Base-by-base conservation (phyloP, 2,797 vertebrate genomes). In the Ataeniobius toweri region DNA sequence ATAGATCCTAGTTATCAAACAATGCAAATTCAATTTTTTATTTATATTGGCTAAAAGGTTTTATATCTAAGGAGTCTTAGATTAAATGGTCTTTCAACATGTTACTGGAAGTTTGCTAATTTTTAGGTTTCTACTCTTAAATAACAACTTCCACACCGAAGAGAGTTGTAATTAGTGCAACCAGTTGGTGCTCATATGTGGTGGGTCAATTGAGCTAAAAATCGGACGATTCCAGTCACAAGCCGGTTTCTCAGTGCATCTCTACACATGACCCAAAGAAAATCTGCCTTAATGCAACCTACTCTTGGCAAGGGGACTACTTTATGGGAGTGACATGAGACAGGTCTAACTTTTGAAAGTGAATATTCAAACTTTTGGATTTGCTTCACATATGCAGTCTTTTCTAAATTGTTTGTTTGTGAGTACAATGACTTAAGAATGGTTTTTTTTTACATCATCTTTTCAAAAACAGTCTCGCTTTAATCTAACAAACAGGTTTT, bases 351-450 rank as follows among this genome's bases (percentile, higher is more conserved):
- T 77, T 80, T 82, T 61, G 18, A 51, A 77, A 83, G 50, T 82
- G 78, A 63, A 55, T n/a, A 13, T 88, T 84, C 77, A 63, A 89
- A 92, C 91, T 90, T 94, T 91, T 93, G 91, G 91, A 90, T 83
- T 26, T 76, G 71, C 74, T 55, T 83, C 81, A 79, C 78, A 78
- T 70, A 83, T 85, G 84, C 79, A 89, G 85, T 86, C 53, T 68
- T 89, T 75, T 83, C 69, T 84, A 55, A 74, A 59, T 26, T 24
- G 50, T 87, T 78, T 78, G 58, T 79, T 81, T 78, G 65, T 8
- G 41, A 85, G 53, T 68, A 65, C 36, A 80, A 71, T 44, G 81
- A 80, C 69, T 65, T 31, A 31, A 31, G 31, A 31, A 31, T 31
- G 31, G 31, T 82, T 13, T 58, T 81, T 82, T 53, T 79, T 41